Evolutionary conservation across 2,888 invertebrate species (phyloP).

Genomic region (Parnassius mnemosyne): DNA sequence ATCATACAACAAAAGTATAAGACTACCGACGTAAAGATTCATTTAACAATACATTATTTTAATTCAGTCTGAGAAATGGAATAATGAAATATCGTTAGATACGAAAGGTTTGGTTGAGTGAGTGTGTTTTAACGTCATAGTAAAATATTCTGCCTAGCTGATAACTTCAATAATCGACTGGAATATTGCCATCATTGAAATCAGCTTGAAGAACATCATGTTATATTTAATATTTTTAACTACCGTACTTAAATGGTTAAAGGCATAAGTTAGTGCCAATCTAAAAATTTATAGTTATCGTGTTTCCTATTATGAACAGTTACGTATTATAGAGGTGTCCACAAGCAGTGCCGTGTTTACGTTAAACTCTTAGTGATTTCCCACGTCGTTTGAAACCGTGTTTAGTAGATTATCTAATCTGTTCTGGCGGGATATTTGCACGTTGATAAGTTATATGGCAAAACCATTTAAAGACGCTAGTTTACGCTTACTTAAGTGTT

Average conservation of each 20-base stretch:
- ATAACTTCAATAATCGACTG: background rate
- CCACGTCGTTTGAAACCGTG: constrained; percentile 53
- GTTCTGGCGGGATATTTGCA: constrained; percentile 72
- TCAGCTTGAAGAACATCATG: too few species aligned
- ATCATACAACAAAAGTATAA: too few species aligned
- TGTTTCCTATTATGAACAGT: constrained; percentile 10
- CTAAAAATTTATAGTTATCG: constrained; percentile 8
- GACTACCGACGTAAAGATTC: too few species aligned
- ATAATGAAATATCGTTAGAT: too few species aligned
- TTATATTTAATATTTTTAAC: too few species aligned
- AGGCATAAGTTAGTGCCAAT: too few species aligned
- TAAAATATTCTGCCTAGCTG: background rate
- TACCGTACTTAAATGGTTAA: too few species aligned
- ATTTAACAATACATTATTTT: too few species aligned
- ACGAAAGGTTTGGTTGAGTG: too few species aligned
- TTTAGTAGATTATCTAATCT: constrained; percentile 74
- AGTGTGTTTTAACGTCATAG: background rate
- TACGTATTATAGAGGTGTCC: constrained; percentile 11
- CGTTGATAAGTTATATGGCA: constrained; percentile 58
- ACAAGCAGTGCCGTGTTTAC: constrained; percentile 40
- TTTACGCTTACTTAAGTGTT: constrained; percentile 47
- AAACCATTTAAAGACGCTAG: constrained; percentile 61
- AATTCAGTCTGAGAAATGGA: too few species aligned
- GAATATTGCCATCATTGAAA: background rate
- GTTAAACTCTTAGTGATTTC: constrained; percentile 51